These are phyloP conservation scores for Apamea monoglypha DNA, from an alignment of 2,888 invertebrate species.

Conservation along the genomic window DNA sequence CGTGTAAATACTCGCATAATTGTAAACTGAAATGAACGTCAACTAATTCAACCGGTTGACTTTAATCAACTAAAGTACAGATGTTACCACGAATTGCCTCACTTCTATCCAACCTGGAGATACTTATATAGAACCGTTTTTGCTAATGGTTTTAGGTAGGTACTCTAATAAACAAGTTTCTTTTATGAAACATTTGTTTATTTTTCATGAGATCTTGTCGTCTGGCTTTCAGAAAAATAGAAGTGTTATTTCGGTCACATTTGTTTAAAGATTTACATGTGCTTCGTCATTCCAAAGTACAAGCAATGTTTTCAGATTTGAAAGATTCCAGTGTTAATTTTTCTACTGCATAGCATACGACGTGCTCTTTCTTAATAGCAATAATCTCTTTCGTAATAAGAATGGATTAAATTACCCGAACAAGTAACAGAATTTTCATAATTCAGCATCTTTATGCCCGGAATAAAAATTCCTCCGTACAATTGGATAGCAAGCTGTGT, in stretches of 20 bases:
- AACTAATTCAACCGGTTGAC: slow-evolving; percentile 36
- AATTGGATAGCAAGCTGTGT: slow-evolving; percentile 60
- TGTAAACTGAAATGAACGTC: slow-evolving; percentile 42
- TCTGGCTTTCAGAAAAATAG: slow-evolving; percentile 40
- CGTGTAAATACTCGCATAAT: slow-evolving; percentile 55
- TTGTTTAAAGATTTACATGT: slow-evolving; percentile 12
- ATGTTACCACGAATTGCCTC: slow-evolving; percentile 17
- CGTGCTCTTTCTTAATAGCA: not conserved
- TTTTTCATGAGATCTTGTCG: slow-evolving; percentile 32
- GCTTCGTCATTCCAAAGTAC: slow-evolving; percentile 4
- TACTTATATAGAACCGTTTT: slow-evolving; percentile 26
- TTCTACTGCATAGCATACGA: not conserved
- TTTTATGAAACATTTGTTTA: slow-evolving; percentile 48
- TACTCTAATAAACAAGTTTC: slow-evolving; percentile 55
- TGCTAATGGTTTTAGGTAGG: slow-evolving; percentile 37
- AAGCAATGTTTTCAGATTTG: not conserved
- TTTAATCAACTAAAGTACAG: slow-evolving; percentile 32
- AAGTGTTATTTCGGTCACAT: slow-evolving; percentile 11
- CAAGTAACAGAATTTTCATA: slow-evolving; percentile 37
- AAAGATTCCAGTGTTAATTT: not conserved
- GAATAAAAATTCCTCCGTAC: slow-evolving; percentile 54
- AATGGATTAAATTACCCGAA: slow-evolving; percentile 18
- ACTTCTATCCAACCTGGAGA: slow-evolving; percentile 26
- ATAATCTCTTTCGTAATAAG: slow-evolving; percentile 15
- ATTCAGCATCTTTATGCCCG: slow-evolving; percentile 43